Evolutionary conservation across 2,797 vertebrate genomes (phyloP), one percentile per base, ranked within the genome.

Genomic region (Siniperca undulata): DNA sequence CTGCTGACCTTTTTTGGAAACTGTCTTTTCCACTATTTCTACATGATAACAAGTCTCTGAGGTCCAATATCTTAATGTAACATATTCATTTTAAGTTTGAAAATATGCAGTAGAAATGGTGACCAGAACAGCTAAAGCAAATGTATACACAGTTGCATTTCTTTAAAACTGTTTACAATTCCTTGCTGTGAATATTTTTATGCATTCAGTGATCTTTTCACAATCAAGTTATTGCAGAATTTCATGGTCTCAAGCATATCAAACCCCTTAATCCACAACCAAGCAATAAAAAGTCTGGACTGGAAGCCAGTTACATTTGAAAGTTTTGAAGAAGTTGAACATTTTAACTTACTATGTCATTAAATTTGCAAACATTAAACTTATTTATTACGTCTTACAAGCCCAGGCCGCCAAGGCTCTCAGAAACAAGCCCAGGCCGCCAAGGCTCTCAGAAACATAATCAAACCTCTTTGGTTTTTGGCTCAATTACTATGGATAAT

Each of bases 341-440:
- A 68, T 53, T 69, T 73, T 59, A 69, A 83, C 30, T 42, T 58
- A n/a, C 34, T 38, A 12, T 79, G 40, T 74, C 40, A 65, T 74
- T 77, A 61, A 27, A 61, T 83, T 61, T 70, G 65, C 69, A 77
- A 83, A 77, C 53, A 70, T 77, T 80, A 66, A 48, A 73, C 20
- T 64, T 34, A 73, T 86, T 59, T 59, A 48, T 78, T 58, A 34
- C 0, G 1, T 69, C 58, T 62, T 40, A 27, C 50, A 22, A 38
- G 42, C 12, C 12, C 56, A 13, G 20, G 7, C 66, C 58, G 78
- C 77, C 66, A 68, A 72, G 10, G 38, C 61, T 62, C 42, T 68
- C 19, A 70, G 62, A 72, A 65, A 70, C 58, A 46, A 38, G 42
- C 12, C 12, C 56, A 13, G 20, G 7, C 66, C 58, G 78, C 77